phyloP scores from a whole-genome alignment of 2,888 invertebrate species.

The Sipha maydis region DNA sequence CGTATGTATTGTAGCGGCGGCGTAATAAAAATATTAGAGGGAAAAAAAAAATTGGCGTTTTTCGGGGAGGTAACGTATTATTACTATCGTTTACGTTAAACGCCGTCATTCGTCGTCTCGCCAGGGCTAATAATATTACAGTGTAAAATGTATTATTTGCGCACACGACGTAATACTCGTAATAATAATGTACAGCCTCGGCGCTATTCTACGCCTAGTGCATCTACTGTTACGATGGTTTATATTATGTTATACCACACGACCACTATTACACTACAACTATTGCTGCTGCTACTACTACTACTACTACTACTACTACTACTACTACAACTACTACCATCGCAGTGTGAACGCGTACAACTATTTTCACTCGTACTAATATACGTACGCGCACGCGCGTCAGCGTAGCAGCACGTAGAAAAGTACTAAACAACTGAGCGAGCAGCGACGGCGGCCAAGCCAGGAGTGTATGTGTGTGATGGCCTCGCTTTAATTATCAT shows the following conservation, averaged over 20 bases:
- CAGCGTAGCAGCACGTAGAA: conserved; percentile 16
- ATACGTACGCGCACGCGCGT: neutral
- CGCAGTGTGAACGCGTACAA: conserved; percentile 44
- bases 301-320: too few relatives aligned
- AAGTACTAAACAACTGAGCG: conserved; percentile 39
- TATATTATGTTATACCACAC: too few relatives aligned
- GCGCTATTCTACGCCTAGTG: too few relatives aligned
- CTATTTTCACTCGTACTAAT: conserved; percentile 31
- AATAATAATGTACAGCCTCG: neutral
- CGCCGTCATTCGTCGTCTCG: neutral
- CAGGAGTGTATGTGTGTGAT: conserved; percentile 25
- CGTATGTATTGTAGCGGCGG: neutral
- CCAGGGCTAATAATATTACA: neutral
- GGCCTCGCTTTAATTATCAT: conserved; percentile 60
- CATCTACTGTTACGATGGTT: too few relatives aligned
- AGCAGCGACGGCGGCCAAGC: neutral
- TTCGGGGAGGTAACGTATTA: neutral
- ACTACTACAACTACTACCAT: too few relatives aligned
- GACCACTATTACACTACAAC: neutral
- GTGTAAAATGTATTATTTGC: neutral
- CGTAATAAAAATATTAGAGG: neutral
- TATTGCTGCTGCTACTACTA: too few relatives aligned
- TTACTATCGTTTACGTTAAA: neutral
- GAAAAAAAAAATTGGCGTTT: neutral
- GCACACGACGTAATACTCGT: too few relatives aligned